Base-by-base conservation (phyloP, 2,888 invertebrate species). In the Apamea monoglypha region DNA sequence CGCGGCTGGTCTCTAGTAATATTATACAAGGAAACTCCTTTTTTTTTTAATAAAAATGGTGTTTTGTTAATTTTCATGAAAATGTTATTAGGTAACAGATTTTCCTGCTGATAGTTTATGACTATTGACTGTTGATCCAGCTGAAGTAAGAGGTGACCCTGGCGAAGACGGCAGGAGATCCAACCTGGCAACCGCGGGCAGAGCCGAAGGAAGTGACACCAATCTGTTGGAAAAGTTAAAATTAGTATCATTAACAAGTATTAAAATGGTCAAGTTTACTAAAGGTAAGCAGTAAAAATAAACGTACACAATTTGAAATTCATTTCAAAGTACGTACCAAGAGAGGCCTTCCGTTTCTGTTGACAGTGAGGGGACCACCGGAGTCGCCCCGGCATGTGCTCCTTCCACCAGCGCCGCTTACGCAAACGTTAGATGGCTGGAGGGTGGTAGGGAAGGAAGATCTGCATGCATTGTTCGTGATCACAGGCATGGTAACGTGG, bases 181-280 rank as follows among this genome's bases (percentile, higher is more conserved):
- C 89, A 32, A 79, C 29, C 74, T 91, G 70, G 83, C 94, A 93
- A 18, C 93, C 94, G 6, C 76, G 74, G 3, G 74, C 87, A 18
- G 92, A 90, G 7, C 91, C 92, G 86, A 92, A 94, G 12, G 94
- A 94, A 8, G 90, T 88, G 1, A 94, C 71, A 74, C 94, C 94
- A 72, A 94, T 90, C 94, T 94, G 90, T 14, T 67, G 78, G 64
- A 29, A 79, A 74, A 50, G 5, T 76, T 36, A 21, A 47, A 70
- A 70, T 69, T 16, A 47, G 14, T 47, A n/a, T n/a, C n/a, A n/a
- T 21, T 4, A 14, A 69, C 47, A 69, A 47, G 2, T 14, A 47
- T 14, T 47, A 25, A 21, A 14, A 29, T 29, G 44, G 16, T 29
- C 47, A 69, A 47, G 14, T 0, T 69, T 14, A 4, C 29, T 29